phyloP scores from a whole-genome alignment of 2,888 invertebrate genomes.

The Cantharis rustica region DNA sequence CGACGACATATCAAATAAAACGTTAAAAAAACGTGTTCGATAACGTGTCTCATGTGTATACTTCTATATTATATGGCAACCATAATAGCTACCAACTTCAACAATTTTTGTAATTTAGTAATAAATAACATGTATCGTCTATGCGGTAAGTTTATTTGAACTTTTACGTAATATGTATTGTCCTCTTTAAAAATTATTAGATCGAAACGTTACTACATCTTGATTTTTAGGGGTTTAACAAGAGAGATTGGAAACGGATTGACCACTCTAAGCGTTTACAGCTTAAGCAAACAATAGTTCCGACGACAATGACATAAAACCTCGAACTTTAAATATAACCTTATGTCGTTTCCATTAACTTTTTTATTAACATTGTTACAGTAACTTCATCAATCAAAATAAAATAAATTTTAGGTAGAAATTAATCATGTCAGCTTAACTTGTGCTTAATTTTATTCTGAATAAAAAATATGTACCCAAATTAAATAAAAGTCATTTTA shows the following conservation, averaged over 20 bases:
- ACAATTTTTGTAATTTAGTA: too few relatives aligned
- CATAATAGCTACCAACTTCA: too few relatives aligned
- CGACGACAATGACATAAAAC: not conserved
- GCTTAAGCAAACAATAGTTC: not conserved
- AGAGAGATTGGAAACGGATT: not conserved
- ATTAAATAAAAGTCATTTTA: not conserved
- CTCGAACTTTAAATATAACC: not conserved
- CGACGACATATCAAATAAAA: too few relatives aligned
- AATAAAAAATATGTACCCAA: not conserved
- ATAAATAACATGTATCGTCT: too few relatives aligned
- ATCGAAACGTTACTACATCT: not conserved
- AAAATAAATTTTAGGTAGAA: not conserved
- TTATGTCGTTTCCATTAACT: not conserved
- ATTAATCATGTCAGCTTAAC: not conserved
- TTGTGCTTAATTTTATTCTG: not conserved
- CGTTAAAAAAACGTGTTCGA: too few relatives aligned
- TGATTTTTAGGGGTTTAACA: not conserved
- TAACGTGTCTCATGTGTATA: too few relatives aligned
- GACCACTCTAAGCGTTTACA: not conserved
- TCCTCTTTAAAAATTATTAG: not conserved
- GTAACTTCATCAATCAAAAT: not conserved
- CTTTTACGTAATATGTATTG: too few relatives aligned
- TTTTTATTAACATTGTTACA: not conserved
- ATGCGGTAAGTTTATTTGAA: not conserved
- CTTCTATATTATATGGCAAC: too few relatives aligned